phyloP scores from a whole-genome alignment of 2,797 vertebrate genomes.

The Enteromius viviparus region DNA sequence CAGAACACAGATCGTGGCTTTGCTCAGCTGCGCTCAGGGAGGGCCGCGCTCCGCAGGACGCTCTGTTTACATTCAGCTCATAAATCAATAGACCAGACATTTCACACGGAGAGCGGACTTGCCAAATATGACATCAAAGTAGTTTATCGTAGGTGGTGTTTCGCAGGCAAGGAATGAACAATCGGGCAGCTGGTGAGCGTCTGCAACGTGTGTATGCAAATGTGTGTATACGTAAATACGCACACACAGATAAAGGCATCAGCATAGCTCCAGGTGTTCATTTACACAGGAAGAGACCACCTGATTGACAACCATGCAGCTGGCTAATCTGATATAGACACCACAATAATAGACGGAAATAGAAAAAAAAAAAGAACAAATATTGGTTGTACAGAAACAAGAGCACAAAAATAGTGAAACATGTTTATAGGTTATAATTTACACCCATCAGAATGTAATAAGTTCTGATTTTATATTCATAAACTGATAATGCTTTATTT shows the following conservation, averaged over 20 bases:
- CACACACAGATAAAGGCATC: neutral
- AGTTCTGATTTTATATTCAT: too few relatives aligned
- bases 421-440: neutral
- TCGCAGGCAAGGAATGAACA: conserved; percentile 39
- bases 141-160: conserved; percentile 47
- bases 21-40: conserved; percentile 30
- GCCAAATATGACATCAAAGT: conserved; percentile 48
- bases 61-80: conserved; percentile 40
- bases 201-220: neutral
- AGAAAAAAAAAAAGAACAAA: neutral
- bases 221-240: neutral
- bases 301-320: neutral
- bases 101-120: conserved; percentile 38
- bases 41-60: conserved; percentile 43
- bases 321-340: neutral
- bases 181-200: conserved; percentile 24
- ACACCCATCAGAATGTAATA: neutral
- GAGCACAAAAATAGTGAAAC: neutral
- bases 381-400: neutral
- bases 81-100: conserved; percentile 56
- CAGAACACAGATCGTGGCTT: conserved; percentile 17
- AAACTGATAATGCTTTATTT: too few relatives aligned
- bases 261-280: neutral
- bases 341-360: neutral
- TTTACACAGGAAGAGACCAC: neutral